Base-by-base conservation (phyloP, 2,113 vertebrate species). In the Plecotus auritus region DNA sequence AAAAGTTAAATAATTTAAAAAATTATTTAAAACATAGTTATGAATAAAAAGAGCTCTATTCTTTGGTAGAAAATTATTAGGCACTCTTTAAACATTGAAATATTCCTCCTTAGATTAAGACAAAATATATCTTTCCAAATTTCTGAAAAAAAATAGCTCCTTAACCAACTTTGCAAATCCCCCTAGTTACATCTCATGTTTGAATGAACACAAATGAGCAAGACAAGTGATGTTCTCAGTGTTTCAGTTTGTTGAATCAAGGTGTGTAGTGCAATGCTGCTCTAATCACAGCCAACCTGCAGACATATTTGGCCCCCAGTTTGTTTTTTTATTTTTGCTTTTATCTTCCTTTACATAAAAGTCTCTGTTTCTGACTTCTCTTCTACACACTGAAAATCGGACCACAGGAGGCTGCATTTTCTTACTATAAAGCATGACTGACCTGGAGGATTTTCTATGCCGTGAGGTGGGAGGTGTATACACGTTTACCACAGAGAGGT, bases 11-110 rank as follows among this genome's bases (percentile, higher is more conserved):
- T 42, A 73, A 40, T 51, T 51, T 80, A 12, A 30, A 54, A 70
- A 66, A 88, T 73, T 54, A 49, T 32, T 77, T 23, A 90, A 94
- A 85, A 70, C 18, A 14, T 42, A 61, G 23, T 49, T 73, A 59
- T 67, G 49, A 95, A 56, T 56, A 86, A 73, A 54, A 54, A 40
- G 20, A 74, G 11, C 1, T 86, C 35, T 56, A 9, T 56, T 23
- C 73, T 12, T 70, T 88, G 20, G 77, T 92, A 94, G 18, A 81
- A 86, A 89, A 84, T 54, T 72, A 51, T 51, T 73, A 77, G 22
- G 16, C 51, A 47, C 1, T 11, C 8, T 37, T 85, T 93, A 77
- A 73, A 47, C 42, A 69, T 84, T 85, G 92, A 61, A 81, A 78
- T 49, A 85, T 82, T 81, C 30, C 26, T 17, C 22, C 77, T 11